Conservation (phyloP, 2,797 vertebrate species). For the Falco concolor region DNA sequence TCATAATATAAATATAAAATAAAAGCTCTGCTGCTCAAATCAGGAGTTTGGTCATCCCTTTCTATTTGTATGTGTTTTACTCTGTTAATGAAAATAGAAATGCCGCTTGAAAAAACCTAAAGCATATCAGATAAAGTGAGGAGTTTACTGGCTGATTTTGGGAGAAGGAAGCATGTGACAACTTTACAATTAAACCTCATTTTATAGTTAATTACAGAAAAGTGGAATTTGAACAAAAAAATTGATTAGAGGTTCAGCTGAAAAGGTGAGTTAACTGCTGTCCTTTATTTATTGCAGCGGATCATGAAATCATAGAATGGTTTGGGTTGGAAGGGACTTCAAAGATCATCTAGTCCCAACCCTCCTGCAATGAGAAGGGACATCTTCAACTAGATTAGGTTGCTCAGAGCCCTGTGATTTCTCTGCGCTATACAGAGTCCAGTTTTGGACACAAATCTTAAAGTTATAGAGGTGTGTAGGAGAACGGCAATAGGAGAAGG, state of each 20-base stretch:
- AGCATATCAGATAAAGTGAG: background rate
- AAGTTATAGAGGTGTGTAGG: background rate
- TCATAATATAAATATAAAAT: background rate
- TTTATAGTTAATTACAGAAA: background rate
- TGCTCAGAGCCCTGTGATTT: background rate
- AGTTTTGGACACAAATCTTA: background rate
- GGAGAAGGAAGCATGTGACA: background rate
- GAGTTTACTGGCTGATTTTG: background rate
- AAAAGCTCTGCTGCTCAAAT: background rate
- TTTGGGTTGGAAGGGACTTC: background rate
- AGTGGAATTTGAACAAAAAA: background rate
- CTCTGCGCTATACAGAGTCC: background rate
- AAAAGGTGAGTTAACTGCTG: background rate
- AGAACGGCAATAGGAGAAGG: background rate
- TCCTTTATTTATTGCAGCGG: background rate
- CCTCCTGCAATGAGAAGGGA: background rate
- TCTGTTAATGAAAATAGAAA: background rate
- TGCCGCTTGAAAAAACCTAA: background rate
- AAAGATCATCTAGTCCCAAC: background rate
- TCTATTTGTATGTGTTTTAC: background rate
- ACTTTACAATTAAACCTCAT: background rate
- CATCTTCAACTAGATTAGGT: background rate
- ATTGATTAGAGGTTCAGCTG: background rate
- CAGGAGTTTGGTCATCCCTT: background rate
- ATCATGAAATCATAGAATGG: background rate